Evolutionary conservation across 2,888 invertebrate species (phyloP), one percentile per base, ranked within the genome.

Genomic region (Gerris lacustris): DNA sequence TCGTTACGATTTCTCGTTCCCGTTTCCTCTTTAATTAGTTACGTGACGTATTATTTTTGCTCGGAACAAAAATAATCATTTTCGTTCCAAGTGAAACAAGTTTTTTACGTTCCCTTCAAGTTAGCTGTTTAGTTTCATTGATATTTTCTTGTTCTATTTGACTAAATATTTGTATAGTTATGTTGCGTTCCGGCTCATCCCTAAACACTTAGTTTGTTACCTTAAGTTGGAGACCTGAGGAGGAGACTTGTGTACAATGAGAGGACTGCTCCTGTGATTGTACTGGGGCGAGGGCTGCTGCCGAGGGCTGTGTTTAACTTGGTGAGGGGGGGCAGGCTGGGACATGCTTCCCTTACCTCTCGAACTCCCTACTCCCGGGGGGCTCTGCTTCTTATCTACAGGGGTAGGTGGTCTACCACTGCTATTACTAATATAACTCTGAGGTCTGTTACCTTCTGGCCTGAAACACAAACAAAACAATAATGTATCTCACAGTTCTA

Each of bases 251-350:
- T 74, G 75, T 63, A 70, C 71, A 31, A 43, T 71, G 45, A 71
- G 72, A 55, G 71, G 63, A 45, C 64, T 64, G 73, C 73, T 81
- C 84, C 80, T 78, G 76, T 76, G 80, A 79, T 74, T 78, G 74
- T 78, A 78, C 64, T 81, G 80, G 66, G 86, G 86, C 73, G 86
- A 86, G 74, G 84, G 84, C 77, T 85, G 84, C 15, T 55, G 55
- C 2, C 15, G 9, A 9, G 55, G 55, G 15, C 55, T 55, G 11
- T 55, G 55, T 55, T 55, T 55, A 31, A 31, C 31, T 31, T 31
- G 31, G 45, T 85, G 86, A 70, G 86, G 85, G 78, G 85, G 84
- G 75, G 84, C 83, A 73, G 85, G 66, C 43, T 68, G 67, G 7
- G 63, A 31, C 45, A 66, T n/a, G 6, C 64, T 69, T 66, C n/a